phyloP scores from a whole-genome alignment of 2,113 vertebrate species.

The Cettia cetti region DNA sequence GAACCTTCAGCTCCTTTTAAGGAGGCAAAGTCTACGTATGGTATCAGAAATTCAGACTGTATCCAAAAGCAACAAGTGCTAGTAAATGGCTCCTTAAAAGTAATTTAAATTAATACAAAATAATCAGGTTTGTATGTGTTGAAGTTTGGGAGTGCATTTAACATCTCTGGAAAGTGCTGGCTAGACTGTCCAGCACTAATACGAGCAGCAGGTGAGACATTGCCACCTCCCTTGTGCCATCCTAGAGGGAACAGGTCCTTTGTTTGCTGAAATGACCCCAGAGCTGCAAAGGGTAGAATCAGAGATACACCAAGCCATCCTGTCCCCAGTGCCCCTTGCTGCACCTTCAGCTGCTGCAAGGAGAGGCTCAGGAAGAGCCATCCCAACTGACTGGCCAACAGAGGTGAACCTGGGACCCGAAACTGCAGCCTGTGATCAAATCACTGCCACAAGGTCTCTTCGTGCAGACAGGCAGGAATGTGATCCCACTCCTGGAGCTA shows the following conservation, averaged over 20 bases:
- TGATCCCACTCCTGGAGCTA: background rate
- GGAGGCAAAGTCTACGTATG: background rate
- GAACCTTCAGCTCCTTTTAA: background rate
- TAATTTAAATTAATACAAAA: background rate
- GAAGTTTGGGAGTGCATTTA: background rate
- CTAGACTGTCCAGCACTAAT: background rate
- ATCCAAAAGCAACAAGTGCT: background rate
- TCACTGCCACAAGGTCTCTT: fast-evolving
- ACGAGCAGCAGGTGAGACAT: background rate
- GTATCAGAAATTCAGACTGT: background rate
- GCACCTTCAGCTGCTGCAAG: background rate
- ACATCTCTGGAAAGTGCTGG: background rate
- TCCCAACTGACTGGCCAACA: fast-evolving
- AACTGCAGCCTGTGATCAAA: background rate
- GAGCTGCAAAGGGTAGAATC: background rate
- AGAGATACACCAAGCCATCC: background rate
- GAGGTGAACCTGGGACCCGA: background rate
- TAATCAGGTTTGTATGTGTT: background rate
- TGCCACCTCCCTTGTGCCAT: background rate
- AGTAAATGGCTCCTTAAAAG: background rate
- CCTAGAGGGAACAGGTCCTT: background rate
- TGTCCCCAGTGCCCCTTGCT: background rate
- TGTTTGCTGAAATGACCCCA: fast-evolving
- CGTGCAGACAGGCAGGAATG: background rate
- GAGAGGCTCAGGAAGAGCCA: background rate